Base-by-base conservation (phyloP, 2,113 vertebrate species). In the Machaerirhynchus nigripectus region DNA sequence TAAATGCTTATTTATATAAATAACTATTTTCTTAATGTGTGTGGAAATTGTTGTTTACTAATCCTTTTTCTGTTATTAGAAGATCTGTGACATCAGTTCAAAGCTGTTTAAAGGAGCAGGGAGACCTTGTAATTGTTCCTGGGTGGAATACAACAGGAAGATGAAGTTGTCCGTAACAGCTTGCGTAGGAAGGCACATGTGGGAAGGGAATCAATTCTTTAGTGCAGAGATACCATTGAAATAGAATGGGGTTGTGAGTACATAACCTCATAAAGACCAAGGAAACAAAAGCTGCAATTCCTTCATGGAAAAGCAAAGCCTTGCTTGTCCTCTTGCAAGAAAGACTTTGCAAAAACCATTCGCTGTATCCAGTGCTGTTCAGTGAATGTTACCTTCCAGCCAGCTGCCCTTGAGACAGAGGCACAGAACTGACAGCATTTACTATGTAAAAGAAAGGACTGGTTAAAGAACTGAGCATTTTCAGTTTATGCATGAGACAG, bases 101-200 rank as follows among this genome's bases (percentile, higher is more conserved):
- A 42, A 87, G 47, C 52, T 30, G 7, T 61, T 39, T n/a, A 31
- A 67, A 33, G 52, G 40, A 88, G 14, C 2, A 1, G 14, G 31
- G 39, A 52, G 39, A 42, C 15, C 47, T 63, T 42, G 9, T 64
- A 44, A 35, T 64, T 52, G 11, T 49, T 81, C 24, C 15, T 6
- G 27, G 22, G 4, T 77, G 33, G 67, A 84, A 35, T 14, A 24
- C 26, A 60, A 4, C 26, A 35, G 35, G 59, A 65, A 59, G 44
- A n/a, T 24, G 27, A 46, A 61, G 22, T 3, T 60, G 55, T 60
- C 81, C 1, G 0, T 44, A 74, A 27, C 26, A 68, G 28, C 31
- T 74, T 61, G n/a, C 0, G 0, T 9, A 50, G 52, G 52, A 87
- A 81, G 27, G 42, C 27, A 40, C 9, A 13, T 1, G 2, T 33